Conservation (phyloP, 2,113 vertebrate genomes). For the Scatophagus argus region DNA sequence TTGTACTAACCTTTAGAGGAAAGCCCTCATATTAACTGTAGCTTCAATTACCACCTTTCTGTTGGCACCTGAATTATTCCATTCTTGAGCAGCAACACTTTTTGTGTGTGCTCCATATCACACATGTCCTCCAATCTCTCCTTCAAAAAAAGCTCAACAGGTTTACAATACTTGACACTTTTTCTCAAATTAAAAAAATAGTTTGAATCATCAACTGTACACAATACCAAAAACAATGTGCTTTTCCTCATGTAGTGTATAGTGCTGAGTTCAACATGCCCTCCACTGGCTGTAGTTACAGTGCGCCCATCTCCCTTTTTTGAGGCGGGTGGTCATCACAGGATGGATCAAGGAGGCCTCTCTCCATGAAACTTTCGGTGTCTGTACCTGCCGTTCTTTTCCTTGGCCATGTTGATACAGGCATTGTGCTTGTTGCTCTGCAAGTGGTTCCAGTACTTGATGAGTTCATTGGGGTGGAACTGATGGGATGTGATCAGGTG, state of each 20-base stretch:
- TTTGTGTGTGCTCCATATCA: conserved; percentile 65
- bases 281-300: conserved; percentile 28
- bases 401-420: conserved; percentile 92
- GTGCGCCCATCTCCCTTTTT: neutral
- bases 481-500: conserved; percentile 98
- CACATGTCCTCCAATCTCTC: conserved; percentile 33
- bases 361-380: conserved; percentile 91
- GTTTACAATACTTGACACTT: conserved; percentile 77
- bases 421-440: conserved; percentile 99
- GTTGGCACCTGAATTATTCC: conserved; percentile 79
- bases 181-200: conserved; percentile 83
- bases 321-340: conserved; percentile 11
- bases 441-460: conserved; percentile 98
- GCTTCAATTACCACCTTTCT: conserved; percentile 40
- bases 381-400: conserved; percentile 91
- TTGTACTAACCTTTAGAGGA: conserved; percentile 25
- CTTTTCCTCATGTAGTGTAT: conserved; percentile 76
- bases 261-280: conserved; percentile 73
- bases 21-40: conserved; percentile 38
- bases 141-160: conserved; percentile 69
- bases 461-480: conserved; percentile 94
- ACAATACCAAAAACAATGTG: conserved; percentile 85
- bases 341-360: conserved; percentile 67
- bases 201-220: conserved; percentile 80
- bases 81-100: conserved; percentile 44